Evolutionary conservation across 1,140 invertebrate genomes (phyloP), one percentile per base, ranked within the genome.

Genomic region (Wasmannia auropunctata): DNA sequence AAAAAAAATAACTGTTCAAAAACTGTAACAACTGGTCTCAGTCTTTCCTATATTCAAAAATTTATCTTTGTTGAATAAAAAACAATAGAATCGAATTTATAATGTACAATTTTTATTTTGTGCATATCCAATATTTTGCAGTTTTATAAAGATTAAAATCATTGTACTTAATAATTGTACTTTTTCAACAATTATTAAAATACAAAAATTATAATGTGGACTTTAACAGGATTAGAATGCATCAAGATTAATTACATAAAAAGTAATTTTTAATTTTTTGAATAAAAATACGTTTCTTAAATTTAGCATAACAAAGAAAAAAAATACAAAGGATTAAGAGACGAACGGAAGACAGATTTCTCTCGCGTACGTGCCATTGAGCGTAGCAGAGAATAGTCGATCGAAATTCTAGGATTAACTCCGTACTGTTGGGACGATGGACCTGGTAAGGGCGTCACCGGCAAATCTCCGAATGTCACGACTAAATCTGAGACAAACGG

Each of bases 401-500:
- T 85, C 43, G 81, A 43, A 25, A 63, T 77, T 77, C 51, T 83
- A 69, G 37, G 28, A 74, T 83, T 72, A 72, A 83, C 37, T 74
- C n/a, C 63, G 49, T 80, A 37, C 46, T 69, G 65, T 81, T 46
- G 37, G 69, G 37, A n/a, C 28, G 16, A 40, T 58, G 37, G 25
- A 43, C 34, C 51, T 77, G 70, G 28, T 63, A 63, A 77, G 81
- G 72, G 67, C 67, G 67, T 83, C 77, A 62, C 67, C 67, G 40
- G 54, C 67, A 84, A 88, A 76, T 76, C 69, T 70, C 69, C 16
- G 6, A 28, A 37, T 28, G 70, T 70, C 75, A 62, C 11, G 46
- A 54, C 51, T 86, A 86, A 89, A 89, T 89, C 75, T 88, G 28
- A 54, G 83, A 77, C 43, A 51, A 70, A 76, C 22, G 40, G 31